A percentile compares a stretch with the other conserved stretches of the same genome.
These are phyloP conservation scores for Teleogryllus oceanicus DNA, from an alignment of 2,888 invertebrate genomes.

Conservation along the genomic window DNA sequence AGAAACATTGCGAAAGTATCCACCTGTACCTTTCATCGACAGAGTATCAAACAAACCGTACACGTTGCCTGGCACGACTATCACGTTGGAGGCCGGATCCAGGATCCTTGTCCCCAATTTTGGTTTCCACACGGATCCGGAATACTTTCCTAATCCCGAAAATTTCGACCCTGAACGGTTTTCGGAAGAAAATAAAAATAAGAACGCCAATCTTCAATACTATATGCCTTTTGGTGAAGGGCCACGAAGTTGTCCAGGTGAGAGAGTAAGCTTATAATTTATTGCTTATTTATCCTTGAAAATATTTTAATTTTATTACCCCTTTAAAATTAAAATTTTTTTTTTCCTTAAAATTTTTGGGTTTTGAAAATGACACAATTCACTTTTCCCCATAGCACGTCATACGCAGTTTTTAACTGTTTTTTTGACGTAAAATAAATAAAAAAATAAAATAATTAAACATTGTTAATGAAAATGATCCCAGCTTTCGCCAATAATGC, in stretches of 20 bases:
- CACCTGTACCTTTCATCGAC: background rate
- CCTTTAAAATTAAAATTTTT: no score
- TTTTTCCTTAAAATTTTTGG: no score
- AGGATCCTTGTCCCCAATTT: background rate
- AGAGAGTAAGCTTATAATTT: background rate
- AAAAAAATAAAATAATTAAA: no score
- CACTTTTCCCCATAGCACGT: no score
- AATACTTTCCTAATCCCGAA: background rate
- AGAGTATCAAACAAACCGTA: background rate
- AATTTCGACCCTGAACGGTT: background rate
- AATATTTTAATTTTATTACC: no score
- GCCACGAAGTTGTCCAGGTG: background rate
- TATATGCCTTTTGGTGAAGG: conserved; percentile 18
- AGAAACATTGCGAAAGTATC: background rate
- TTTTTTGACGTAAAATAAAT: no score
- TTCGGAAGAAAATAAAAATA: background rate
- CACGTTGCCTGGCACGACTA: background rate
- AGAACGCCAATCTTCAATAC: background rate
- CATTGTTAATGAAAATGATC: no score
- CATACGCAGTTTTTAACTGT: no score
- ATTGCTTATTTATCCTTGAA: no score
- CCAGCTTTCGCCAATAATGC: no score
- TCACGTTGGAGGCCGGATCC: background rate
- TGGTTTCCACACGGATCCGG: background rate
- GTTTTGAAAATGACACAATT: no score